phyloP scores from a whole-genome alignment of 1,140 invertebrate species.

The Ooceraea biroi region DNA sequence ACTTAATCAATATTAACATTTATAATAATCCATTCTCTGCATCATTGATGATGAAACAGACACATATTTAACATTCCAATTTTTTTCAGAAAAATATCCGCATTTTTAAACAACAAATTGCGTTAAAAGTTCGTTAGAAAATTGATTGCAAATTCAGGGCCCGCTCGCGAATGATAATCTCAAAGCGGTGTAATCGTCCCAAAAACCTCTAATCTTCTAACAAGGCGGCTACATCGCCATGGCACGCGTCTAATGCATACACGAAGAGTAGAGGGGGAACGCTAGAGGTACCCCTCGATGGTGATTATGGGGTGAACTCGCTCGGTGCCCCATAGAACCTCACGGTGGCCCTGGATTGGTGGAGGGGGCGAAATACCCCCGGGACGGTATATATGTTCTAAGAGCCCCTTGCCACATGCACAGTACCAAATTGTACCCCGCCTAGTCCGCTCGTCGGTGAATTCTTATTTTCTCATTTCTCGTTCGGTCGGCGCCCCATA shows the following conservation, averaged over 20 bases:
- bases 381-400: constrained; percentile 81
- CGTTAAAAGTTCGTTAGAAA: background rate
- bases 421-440: constrained; percentile 83
- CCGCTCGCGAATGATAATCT: constrained; percentile 68
- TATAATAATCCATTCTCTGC: background rate
- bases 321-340: constrained; percentile 80
- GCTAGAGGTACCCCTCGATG: constrained; percentile 76
- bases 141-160: constrained; percentile 21
- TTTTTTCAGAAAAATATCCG: background rate
- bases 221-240: constrained; percentile 76
- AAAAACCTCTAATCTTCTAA: constrained; percentile 85
- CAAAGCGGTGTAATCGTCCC: constrained; percentile 82
- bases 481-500: constrained; percentile 17
- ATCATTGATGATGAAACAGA: background rate
- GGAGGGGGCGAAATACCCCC: constrained; percentile 81
- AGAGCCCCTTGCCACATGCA: constrained; percentile 79
- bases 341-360: constrained; percentile 62
- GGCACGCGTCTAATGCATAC: constrained; percentile 80
- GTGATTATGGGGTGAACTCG: constrained; percentile 83
- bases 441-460: constrained; percentile 67
- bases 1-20: background rate
- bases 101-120: background rate
- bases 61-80: background rate
- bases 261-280: constrained; percentile 68
- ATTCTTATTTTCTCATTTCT: constrained; percentile 68